These are phyloP conservation scores for Tragulus kanchil DNA, from an alignment of 2,113 vertebrate genomes.

Conservation along the genomic window DNA sequence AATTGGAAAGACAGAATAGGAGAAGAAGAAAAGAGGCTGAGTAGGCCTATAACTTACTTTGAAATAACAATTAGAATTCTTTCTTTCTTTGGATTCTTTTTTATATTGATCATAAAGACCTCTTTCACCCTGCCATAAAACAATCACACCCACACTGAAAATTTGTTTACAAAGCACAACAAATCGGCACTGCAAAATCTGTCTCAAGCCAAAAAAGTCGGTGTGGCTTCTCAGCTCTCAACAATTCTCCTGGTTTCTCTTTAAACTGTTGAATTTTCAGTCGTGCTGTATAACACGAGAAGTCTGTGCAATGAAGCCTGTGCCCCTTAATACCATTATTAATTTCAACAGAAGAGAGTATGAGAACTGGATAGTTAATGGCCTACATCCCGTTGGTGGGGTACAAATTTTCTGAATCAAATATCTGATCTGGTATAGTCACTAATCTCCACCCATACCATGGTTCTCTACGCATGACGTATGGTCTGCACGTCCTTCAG, in stretches of 20 bases:
- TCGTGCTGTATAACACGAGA: not conserved
- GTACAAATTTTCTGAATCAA: not conserved
- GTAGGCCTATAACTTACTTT: slow-evolving; percentile 12
- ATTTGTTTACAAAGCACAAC: slow-evolving; percentile 70
- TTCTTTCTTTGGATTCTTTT: slow-evolving; percentile 41
- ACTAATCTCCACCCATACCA: slow-evolving; percentile 82
- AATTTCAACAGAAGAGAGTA: not conserved
- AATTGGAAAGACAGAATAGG: not conserved
- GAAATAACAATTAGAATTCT: slow-evolving; percentile 23
- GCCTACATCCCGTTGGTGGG: not conserved
- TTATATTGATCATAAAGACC: slow-evolving; percentile 32
- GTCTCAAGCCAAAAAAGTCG: slow-evolving; percentile 23
- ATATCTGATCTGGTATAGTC: slow-evolving; percentile 1
- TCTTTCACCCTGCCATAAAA: not conserved
- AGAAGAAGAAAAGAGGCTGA: not conserved
- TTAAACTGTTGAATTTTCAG: slow-evolving; percentile 10
- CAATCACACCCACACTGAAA: slow-evolving; percentile 42
- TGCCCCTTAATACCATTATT: not conserved
- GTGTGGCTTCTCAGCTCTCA: slow-evolving; percentile 15
- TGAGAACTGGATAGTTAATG: not conserved
- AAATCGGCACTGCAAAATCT: slow-evolving; percentile 54
- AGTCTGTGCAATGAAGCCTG: not conserved
- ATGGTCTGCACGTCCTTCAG: slow-evolving; percentile 91
- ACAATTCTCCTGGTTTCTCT: not conserved
- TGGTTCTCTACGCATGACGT: slow-evolving; percentile 89